phyloP scores from a whole-genome alignment of 2,888 invertebrate species.

The Aspidapion aeneum region DNA sequence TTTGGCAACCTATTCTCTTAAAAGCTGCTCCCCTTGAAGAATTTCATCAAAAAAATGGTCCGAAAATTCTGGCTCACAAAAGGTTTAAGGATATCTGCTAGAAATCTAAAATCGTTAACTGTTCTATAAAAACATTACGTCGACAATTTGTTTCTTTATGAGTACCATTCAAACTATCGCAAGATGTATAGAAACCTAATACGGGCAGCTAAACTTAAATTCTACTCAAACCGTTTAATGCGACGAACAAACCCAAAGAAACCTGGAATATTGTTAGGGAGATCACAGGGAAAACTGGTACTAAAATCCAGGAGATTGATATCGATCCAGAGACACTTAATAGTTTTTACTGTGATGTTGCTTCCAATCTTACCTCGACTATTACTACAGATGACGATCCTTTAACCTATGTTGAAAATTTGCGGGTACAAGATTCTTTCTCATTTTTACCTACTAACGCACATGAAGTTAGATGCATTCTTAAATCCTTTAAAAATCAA shows the following conservation, averaged over 20 bases:
- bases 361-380: too few species aligned
- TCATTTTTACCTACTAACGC: too few species aligned
- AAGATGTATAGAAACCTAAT: neutral
- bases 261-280: neutral
- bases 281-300: neutral
- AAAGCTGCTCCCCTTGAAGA: neutral
- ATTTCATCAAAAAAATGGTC: neutral
- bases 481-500: too few species aligned
- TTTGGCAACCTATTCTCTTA: neutral
- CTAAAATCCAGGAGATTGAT: neutral
- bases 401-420: too few species aligned
- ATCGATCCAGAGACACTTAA: neutral
- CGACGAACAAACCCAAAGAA: neutral
- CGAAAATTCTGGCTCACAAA: too few species aligned
- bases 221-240: neutral
- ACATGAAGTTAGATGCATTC: too few species aligned
- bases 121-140: neutral
- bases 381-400: too few species aligned
- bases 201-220: neutral
- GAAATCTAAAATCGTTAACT: too few species aligned
- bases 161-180: neutral
- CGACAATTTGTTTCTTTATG: neutral
- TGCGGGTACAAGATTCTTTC: too few species aligned
- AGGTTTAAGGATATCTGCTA: too few species aligned
- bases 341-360: neutral